Evolutionary conservation across 2,888 invertebrate species (phyloP).

Genomic region (Frankliniella fusca): DNA sequence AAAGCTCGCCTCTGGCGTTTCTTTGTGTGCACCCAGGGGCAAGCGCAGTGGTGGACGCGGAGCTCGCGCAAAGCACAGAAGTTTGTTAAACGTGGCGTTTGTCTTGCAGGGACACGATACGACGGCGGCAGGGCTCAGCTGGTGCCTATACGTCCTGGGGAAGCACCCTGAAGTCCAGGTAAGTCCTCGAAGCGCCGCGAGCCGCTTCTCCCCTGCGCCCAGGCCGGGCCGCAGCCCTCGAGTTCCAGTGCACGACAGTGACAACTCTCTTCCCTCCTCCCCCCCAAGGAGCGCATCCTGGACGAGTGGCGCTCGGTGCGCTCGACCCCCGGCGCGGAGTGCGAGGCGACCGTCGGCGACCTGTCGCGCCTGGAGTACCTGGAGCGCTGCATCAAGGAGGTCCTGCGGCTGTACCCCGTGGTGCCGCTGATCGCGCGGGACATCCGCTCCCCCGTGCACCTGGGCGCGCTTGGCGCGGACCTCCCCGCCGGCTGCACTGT

Average conservation of each 20-base stretch:
- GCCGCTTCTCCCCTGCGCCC: background rate
- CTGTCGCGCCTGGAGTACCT: constrained; percentile 44
- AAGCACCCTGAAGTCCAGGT: constrained; percentile 39
- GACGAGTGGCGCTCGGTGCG: constrained; percentile 41
- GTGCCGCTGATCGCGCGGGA: constrained; percentile 45
- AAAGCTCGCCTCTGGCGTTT: too few species aligned
- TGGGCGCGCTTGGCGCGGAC: constrained; percentile 42
- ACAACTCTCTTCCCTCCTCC: background rate
- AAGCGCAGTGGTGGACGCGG: too few species aligned
- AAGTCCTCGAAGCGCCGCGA: background rate
- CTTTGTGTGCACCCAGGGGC: too few species aligned
- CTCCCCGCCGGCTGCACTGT: constrained; percentile 45
- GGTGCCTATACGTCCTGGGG: constrained; percentile 39
- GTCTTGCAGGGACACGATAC: constrained; percentile 41
- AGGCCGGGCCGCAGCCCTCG: background rate
- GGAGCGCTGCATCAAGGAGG: constrained; percentile 46
- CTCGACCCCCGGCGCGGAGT: constrained; percentile 32
- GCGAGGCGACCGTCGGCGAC: constrained; percentile 42
- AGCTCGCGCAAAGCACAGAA: background rate
- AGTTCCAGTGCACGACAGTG: background rate
- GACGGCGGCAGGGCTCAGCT: constrained; percentile 39
- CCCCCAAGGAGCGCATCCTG: constrained; percentile 43
- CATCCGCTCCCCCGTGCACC: constrained; percentile 43
- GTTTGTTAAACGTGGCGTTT: background rate
- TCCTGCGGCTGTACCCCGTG: constrained; percentile 45